Percentiles rank a stretch among this genome's conserved stretches.
These are phyloP conservation scores for Otolemur crassicaudatus DNA, from an alignment of 2,797 vertebrate genomes.

Conservation along the genomic window DNA sequence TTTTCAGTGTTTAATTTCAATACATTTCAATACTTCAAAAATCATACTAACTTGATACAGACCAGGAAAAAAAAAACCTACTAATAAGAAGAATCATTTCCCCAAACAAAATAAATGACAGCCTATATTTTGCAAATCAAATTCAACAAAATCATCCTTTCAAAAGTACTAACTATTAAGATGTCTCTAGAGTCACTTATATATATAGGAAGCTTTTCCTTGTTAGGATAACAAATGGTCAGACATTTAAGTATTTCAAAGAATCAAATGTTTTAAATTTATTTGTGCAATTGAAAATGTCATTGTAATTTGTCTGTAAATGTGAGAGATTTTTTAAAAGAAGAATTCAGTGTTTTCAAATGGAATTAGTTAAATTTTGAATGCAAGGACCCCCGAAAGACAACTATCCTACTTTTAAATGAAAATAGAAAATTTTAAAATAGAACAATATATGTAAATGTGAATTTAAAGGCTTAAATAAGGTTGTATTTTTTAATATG, in stretches of 20 bases:
- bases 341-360: background rate
- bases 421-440: background rate
- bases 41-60: background rate
- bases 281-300: background rate
- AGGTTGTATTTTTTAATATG: background rate
- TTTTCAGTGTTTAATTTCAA: background rate
- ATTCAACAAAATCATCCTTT: background rate
- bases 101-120: background rate
- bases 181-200: background rate
- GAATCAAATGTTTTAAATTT: background rate
- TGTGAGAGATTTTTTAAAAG: background rate
- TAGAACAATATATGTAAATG: background rate
- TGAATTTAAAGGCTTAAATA: background rate
- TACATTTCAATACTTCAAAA: background rate
- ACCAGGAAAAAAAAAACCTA: background rate
- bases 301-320: background rate
- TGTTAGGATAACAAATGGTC: background rate
- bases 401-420: background rate
- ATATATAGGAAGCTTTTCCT: background rate
- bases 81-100: background rate
- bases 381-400: background rate
- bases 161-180: background rate
- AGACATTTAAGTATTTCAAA: background rate
- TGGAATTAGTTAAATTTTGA: slow-evolving; percentile 2
- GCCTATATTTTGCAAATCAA: background rate